Percentiles rank a stretch among this genome's conserved stretches.
Evolutionary conservation across 1,140 invertebrate genomes (phyloP).

Genomic region (Bombus balteatus): DNA sequence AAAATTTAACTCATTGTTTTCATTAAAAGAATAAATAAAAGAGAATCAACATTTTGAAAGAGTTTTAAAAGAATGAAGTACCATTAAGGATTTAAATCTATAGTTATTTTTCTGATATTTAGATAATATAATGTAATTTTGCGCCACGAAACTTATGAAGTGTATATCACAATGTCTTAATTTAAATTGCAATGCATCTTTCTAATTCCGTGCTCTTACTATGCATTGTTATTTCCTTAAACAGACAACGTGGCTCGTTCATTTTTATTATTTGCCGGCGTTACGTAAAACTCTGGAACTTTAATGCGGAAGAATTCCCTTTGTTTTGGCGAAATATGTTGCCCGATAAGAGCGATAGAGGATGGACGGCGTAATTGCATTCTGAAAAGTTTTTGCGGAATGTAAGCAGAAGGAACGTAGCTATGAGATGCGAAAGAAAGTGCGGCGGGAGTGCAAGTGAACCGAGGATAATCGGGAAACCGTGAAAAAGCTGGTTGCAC

Average conservation of each 20-base stretch:
- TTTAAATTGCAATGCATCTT: background rate
- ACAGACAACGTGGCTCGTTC: background rate
- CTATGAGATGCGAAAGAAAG: slow-evolving; percentile 28
- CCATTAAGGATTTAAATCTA: no score
- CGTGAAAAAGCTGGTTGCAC: background rate
- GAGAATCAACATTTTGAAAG: no score
- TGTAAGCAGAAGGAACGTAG: slow-evolving; percentile 38
- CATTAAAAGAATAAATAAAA: no score
- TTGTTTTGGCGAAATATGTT: slow-evolving; percentile 18
- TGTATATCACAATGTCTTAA: background rate
- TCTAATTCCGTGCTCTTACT: background rate
- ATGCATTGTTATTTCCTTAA: background rate
- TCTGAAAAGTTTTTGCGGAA: slow-evolving; percentile 54
- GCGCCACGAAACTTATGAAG: background rate
- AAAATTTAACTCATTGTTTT: no score
- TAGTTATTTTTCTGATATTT: no score
- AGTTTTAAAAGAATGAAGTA: no score
- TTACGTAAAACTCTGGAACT: background rate
- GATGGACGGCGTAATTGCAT: slow-evolving; percentile 53
- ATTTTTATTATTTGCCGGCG: background rate
- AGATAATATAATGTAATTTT: no score
- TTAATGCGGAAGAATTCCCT: slow-evolving; percentile 5
- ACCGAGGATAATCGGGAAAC: slow-evolving; percentile 17
- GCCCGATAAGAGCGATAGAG: slow-evolving; percentile 8
- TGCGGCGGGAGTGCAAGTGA: slow-evolving; percentile 10